Evolutionary conservation across 2,888 invertebrate genomes (phyloP).

Genomic region (Cantharis lateralis): DNA sequence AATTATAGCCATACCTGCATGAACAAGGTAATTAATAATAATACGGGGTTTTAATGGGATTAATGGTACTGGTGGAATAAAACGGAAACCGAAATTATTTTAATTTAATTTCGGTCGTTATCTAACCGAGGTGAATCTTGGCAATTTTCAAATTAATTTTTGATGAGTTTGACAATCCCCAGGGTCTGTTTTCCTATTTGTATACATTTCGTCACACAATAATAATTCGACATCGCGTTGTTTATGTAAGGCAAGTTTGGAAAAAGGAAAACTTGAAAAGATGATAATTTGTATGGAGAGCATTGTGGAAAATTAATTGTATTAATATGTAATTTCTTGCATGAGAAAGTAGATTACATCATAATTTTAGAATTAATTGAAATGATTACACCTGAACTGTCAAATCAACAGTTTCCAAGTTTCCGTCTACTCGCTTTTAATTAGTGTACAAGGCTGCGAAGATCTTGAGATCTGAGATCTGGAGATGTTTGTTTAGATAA

Average conservation of each 20-base stretch:
- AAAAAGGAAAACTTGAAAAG: neutral
- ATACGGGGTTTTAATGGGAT: neutral
- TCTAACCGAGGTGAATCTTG: neutral
- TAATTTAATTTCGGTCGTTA: neutral
- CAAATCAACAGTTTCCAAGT: neutral
- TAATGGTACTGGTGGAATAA: neutral
- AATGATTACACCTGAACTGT: neutral
- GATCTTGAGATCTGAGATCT: neutral
- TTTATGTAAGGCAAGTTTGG: no score
- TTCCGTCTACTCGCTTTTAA: neutral
- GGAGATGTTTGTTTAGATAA: neutral
- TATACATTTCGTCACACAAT: neutral
- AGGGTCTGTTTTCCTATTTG: neutral
- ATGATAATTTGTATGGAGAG: neutral
- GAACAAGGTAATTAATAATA: neutral
- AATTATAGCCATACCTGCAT: neutral
- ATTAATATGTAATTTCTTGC: conserved; percentile 1
- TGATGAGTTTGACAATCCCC: neutral
- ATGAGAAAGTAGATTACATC: neutral
- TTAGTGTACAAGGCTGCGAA: neutral
- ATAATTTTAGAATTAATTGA: neutral
- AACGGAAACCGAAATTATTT: neutral
- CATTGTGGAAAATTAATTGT: neutral
- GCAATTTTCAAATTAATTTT: neutral
- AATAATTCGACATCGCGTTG: neutral